These are phyloP conservation scores for Anniella stebbinsi DNA, from an alignment of 2,797 vertebrate species.

Conservation along the genomic window DNA sequence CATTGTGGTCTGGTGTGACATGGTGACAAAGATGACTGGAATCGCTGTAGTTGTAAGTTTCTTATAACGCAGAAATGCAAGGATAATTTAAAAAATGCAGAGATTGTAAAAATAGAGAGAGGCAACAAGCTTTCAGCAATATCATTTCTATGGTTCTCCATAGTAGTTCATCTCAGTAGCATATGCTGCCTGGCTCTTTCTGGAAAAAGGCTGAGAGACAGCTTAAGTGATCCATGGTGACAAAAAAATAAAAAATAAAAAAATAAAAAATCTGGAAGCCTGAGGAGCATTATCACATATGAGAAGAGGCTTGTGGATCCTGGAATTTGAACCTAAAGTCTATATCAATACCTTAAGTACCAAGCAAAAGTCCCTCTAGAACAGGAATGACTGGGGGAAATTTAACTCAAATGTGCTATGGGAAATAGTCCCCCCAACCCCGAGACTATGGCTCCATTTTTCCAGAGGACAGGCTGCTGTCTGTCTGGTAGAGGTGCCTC, in stretches of 20 bases:
- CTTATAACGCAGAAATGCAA: background rate
- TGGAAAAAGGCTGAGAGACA: background rate
- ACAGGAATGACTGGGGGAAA: no score
- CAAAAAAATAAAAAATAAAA: background rate
- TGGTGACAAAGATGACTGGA: background rate
- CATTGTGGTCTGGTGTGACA: background rate
- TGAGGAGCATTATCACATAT: background rate
- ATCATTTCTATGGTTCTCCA: background rate
- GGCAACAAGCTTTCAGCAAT: background rate
- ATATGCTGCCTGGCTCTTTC: background rate
- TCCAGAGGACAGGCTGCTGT: no score
- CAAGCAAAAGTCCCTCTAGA: no score
- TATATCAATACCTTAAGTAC: no score
- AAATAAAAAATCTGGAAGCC: background rate
- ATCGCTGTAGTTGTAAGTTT: background rate
- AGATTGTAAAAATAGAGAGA: no score
- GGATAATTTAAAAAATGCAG: background rate
- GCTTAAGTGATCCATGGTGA: background rate
- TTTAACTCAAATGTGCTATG: no score
- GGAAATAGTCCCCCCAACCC: no score
- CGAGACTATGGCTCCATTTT: no score
- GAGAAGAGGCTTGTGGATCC: background rate
- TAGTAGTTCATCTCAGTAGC: background rate
- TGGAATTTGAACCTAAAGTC: no score
- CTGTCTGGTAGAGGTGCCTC: no score